Base-by-base conservation (phyloP, 2,888 invertebrate genomes). In the Mongoloraphidia duomilia region DNA sequence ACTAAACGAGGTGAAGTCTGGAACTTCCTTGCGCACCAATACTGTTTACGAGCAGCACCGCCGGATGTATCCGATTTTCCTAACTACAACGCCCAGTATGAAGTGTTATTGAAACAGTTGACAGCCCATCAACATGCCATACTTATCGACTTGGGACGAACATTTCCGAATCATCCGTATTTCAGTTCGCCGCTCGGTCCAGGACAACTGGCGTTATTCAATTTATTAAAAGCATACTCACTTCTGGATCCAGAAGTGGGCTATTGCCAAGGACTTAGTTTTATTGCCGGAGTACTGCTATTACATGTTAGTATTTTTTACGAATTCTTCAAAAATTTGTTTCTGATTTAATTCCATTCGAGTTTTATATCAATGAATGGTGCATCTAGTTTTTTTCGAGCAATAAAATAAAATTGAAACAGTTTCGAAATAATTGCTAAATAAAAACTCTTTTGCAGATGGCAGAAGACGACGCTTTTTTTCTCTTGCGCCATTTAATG, bases 51-150 rank as follows among this genome's bases (percentile, higher is more conserved):
- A 50, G 71, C 76, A 5, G 78, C 83, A 0, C 84, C 85, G 1
- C 79, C 86, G 1, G 86, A 87, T 58, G 72, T 74, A 0, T 71
- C 72, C 38, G 72, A 74, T 11, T 84, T 79, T 60, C 88, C 89
- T 0, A 79, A 82, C 59, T 88, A 84, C 64, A 79, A 83, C 63
- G 77, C 82, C 4, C 79, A 87, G 0, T 96, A 94, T 64, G 78
- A 81, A 38, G 74, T 84, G 1, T 72, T 95, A 5, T 70, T 94
- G 17, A 83, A 84, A 39, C 88, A 90, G 53, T 75, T 96, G 11
- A 94, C 96, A 0, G 89, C 92, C 26, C 92, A 95, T 60, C 96
- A 96, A 63, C 96, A 96, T 65, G 92, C 94, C 1, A 97, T 96
- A 58, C 78, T 96, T 41, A 95, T 96, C 48, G 96, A 96, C 66